These are phyloP conservation scores for Solea solea DNA, from an alignment of 2,113 vertebrate species.

Conservation along the genomic window DNA sequence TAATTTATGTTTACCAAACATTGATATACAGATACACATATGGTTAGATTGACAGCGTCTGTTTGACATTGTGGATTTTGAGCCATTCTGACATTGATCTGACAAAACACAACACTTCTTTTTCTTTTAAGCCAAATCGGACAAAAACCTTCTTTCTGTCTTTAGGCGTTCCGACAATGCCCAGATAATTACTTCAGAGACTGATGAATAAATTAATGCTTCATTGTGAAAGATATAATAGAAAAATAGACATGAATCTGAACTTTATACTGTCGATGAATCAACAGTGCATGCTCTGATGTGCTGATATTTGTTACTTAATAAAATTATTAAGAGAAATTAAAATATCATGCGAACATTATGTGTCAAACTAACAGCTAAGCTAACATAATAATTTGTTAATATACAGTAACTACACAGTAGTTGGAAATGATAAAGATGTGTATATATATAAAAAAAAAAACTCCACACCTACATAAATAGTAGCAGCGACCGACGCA, in stretches of 20 bases:
- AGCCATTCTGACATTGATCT: slow-evolving; percentile 61
- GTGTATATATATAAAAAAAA: slow-evolving; percentile 69
- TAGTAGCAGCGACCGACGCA: neutral
- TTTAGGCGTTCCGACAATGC: slow-evolving; percentile 19
- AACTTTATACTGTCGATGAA: slow-evolving; percentile 53
- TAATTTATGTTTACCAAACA: slow-evolving; percentile 56
- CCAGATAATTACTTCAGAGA: slow-evolving; percentile 27
- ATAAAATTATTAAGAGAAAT: slow-evolving; percentile 56
- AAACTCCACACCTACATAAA: slow-evolving; percentile 27
- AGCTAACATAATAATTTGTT: slow-evolving; percentile 60
- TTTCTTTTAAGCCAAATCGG: slow-evolving; percentile 41
- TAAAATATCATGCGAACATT: slow-evolving; percentile 66
- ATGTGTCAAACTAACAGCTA: slow-evolving; percentile 58
- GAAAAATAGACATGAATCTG: slow-evolving; percentile 80
- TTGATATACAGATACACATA: slow-evolving; percentile 71
- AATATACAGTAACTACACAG: slow-evolving; percentile 83
- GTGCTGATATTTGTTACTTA: slow-evolving; percentile 44
- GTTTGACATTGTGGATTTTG: slow-evolving; percentile 67
- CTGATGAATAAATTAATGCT: slow-evolving; percentile 52
- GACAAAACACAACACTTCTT: slow-evolving; percentile 53
- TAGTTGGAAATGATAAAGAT: slow-evolving; percentile 77
- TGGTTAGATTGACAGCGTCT: slow-evolving; percentile 53
- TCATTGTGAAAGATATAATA: slow-evolving; percentile 67
- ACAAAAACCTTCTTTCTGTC: slow-evolving; percentile 36
- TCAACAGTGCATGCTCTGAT: slow-evolving; percentile 71